phyloP scores from a whole-genome alignment of 2,797 vertebrate genomes.

The Centropyge bicolor region DNA sequence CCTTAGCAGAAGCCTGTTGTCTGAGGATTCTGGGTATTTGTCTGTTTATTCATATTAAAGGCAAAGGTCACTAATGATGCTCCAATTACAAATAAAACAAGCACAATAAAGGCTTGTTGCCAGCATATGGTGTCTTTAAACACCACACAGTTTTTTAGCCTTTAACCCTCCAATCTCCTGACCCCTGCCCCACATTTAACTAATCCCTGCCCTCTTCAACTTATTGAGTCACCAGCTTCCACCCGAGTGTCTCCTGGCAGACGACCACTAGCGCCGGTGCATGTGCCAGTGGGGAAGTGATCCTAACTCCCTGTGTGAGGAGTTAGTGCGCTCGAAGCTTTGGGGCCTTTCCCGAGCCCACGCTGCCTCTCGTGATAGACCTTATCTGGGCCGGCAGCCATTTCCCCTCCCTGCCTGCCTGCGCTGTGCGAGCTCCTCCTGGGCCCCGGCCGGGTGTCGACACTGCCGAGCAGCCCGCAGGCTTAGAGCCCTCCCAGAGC shows the following conservation, averaged over 20 bases:
- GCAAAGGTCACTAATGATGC: neutral
- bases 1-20: neutral
- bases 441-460: slow-evolving; percentile 32
- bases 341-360: slow-evolving; percentile 48
- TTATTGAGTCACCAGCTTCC: slow-evolving; percentile 9
- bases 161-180: slow-evolving; percentile 40
- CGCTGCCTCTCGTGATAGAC: slow-evolving; percentile 81
- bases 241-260: neutral
- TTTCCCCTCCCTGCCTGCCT: slow-evolving; percentile 81
- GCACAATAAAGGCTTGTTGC: neutral
- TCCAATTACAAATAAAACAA: neutral
- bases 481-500: slow-evolving; percentile 3
- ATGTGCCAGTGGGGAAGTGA: slow-evolving; percentile 60
- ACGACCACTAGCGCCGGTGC: neutral
- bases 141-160: slow-evolving; percentile 14
- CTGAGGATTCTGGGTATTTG: slow-evolving; percentile 13
- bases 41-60: neutral
- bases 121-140: slow-evolving; percentile 38
- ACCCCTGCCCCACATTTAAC: slow-evolving; percentile 39
- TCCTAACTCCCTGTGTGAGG: slow-evolving; percentile 48
- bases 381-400: slow-evolving; percentile 86
- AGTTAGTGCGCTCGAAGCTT: slow-evolving; percentile 35
- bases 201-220: slow-evolving; percentile 37
- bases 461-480: slow-evolving; percentile 17
- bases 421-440: slow-evolving; percentile 35